A percentile compares a stretch with the other conserved stretches of the same genome.
Conservation (phyloP, 2,113 vertebrate genomes). For the Chaenogobius annularis region DNA sequence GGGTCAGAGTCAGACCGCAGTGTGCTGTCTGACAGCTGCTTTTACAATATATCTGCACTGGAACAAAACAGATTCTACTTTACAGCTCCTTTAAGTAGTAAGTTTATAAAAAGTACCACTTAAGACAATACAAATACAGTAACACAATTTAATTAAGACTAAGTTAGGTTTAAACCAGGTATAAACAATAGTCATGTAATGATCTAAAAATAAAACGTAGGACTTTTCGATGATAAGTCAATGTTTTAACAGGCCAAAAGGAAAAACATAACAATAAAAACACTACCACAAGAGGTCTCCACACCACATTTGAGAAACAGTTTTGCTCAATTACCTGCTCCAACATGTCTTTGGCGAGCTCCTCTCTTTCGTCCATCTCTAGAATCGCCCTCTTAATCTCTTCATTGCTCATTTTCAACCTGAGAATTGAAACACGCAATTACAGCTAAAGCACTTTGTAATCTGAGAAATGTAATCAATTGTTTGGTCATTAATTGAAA, state of each 20-base stretch:
- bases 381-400: conserved; percentile 93
- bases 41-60: too few relatives aligned
- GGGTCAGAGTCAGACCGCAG: too few relatives aligned
- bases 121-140: background rate
- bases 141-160: background rate
- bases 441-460: background rate
- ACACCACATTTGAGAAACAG: background rate
- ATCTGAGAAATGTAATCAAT: too few relatives aligned
- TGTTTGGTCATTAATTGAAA: too few relatives aligned
- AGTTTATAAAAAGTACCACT: too few relatives aligned
- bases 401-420: conserved; percentile 94
- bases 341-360: conserved; percentile 96
- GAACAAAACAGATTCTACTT: too few relatives aligned
- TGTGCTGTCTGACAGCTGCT: too few relatives aligned
- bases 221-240: background rate
- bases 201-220: background rate
- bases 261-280: background rate
- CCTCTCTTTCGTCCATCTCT: conserved; percentile 97
- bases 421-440: conserved; percentile 46
- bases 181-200: background rate
- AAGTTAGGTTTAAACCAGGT: background rate
- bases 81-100: too few relatives aligned
- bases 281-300: background rate
- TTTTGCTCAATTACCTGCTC: conserved; percentile 82
- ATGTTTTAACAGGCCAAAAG: background rate